Conservation (phyloP, 2,888 invertebrate genomes). For the Tholera decimalis region DNA sequence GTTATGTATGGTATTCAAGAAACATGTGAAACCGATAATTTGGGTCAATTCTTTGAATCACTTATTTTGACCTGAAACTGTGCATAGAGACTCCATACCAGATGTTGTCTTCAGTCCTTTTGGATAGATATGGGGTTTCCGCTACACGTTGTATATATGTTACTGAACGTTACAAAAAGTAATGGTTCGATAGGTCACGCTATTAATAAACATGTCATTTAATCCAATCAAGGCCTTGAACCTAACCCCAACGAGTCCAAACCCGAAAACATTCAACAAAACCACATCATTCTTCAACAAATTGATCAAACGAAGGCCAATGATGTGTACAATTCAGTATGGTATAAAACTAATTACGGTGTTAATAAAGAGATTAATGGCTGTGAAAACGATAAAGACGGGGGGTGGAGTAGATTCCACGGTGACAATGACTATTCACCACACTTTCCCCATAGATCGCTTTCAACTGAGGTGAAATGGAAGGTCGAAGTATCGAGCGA, state of each 20-base stretch:
- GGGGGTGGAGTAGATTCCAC: constrained; percentile 52
- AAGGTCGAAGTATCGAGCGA: constrained; percentile 30
- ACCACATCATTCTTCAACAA: not conserved
- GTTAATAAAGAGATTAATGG: constrained; percentile 58
- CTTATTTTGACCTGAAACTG: too few species aligned
- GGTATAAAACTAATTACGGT: constrained; percentile 33
- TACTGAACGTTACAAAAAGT: not conserved
- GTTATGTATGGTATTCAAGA: too few species aligned
- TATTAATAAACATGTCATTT: not conserved
- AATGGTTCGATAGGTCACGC: not conserved
- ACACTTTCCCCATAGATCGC: constrained; percentile 70
- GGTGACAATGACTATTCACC: constrained; percentile 64
- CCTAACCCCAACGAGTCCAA: not conserved
- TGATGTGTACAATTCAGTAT: constrained; percentile 25
- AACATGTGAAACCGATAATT: too few species aligned
- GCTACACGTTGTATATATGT: too few species aligned
- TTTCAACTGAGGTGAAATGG: constrained; percentile 62
- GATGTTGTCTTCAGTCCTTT: too few species aligned
- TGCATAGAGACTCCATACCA: too few species aligned
- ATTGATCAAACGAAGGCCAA: constrained; percentile 18
- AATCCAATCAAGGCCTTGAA: not conserved
- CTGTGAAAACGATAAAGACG: constrained; percentile 55
- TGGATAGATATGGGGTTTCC: too few species aligned
- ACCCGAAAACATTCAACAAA: not conserved
- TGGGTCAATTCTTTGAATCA: too few species aligned